phyloP scores from a whole-genome alignment of 2,888 invertebrate species.

The Rhagonycha fulva region DNA sequence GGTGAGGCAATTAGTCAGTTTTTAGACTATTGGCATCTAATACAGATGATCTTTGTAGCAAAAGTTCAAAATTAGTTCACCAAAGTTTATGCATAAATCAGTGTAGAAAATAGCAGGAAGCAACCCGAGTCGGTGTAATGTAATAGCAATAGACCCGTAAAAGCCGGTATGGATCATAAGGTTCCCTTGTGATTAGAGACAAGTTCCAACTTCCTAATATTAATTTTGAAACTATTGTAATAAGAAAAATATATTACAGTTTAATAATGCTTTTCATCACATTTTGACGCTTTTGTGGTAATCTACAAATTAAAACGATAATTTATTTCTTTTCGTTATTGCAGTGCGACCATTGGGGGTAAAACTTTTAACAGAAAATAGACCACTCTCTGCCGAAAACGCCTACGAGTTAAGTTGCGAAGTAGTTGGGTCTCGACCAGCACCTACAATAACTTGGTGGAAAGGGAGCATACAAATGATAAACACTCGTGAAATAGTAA shows the following conservation, averaged over 20 bases:
- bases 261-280: not conserved
- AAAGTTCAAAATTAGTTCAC: conserved; percentile 23
- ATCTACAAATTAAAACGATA: not conserved
- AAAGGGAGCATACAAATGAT: conserved; percentile 71
- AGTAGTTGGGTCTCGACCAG: conserved; percentile 74
- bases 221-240: conserved; percentile 45
- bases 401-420: conserved; percentile 74
- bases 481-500: conserved; percentile 69
- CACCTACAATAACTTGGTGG: conserved; percentile 81
- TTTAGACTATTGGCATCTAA: conserved; percentile 20
- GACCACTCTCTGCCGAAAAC: conserved; percentile 71
- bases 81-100: conserved; percentile 31
- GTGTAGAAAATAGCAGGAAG: conserved; percentile 38
- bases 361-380: conserved; percentile 69
- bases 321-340: conserved; percentile 39
- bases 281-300: not conserved
- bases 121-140: conserved; percentile 40
- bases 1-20: conserved; percentile 1
- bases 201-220: conserved; percentile 44
- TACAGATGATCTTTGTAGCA: conserved; percentile 18
- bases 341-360: conserved; percentile 75
- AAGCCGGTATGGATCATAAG: conserved; percentile 43
- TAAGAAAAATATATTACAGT: conserved; percentile 10
- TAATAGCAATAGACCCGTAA: conserved; percentile 41
- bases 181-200: conserved; percentile 48